Base-by-base conservation (phyloP, 2,797 vertebrate genomes). In the Paratrypauchen microcephalus region DNA sequence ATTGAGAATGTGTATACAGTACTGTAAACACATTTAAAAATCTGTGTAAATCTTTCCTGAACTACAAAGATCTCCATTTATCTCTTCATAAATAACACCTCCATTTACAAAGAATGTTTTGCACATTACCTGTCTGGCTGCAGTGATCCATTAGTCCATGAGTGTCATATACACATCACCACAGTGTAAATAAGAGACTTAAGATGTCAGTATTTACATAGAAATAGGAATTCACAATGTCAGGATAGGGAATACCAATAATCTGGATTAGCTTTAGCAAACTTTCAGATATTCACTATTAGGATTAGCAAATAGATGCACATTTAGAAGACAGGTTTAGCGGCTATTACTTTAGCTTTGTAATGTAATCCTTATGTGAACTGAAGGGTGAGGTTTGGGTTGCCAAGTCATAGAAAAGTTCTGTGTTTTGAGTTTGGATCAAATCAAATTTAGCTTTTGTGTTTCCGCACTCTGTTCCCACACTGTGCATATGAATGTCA, bases 341-440 rank as follows among this genome's bases (percentile, higher is more conserved):
- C 39, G 13, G 24, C 62, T 65, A 63, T 79, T 65, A 65, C 64
- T 76, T 69, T 66, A 59, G 68, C 39, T 74, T 82, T 80, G 64
- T 58, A 80, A 66, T 75, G 13, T 73, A 79, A 75, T 84, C 72
- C 70, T 75, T 76, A 41, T 80, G 76, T 64, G 58, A 86, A 79
- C 78, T 74, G 71, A 66, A 32, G 47, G 24, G 59, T 19, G 68
- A 78, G 66, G 64, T 68, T 77, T 68, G 72, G 76, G 76, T 68
- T 74, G 72, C 66, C 23, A 54, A 83, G 69, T 76, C 76, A 81
- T 71, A 50, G 78, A 89, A 86, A 82, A 72, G 16, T 76, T 82
- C 81, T 39, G 45, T 59, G 47, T 81, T 71, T 69, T 80, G 80
- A 71, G 73, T 76, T 75, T 47, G 83, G 83, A 88, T 89, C 84